Percentiles rank a stretch among this genome's conserved stretches.
These are phyloP conservation scores for Dusona sp. DNA, from an alignment of 2,888 invertebrate genomes.

Conservation along the genomic window DNA sequence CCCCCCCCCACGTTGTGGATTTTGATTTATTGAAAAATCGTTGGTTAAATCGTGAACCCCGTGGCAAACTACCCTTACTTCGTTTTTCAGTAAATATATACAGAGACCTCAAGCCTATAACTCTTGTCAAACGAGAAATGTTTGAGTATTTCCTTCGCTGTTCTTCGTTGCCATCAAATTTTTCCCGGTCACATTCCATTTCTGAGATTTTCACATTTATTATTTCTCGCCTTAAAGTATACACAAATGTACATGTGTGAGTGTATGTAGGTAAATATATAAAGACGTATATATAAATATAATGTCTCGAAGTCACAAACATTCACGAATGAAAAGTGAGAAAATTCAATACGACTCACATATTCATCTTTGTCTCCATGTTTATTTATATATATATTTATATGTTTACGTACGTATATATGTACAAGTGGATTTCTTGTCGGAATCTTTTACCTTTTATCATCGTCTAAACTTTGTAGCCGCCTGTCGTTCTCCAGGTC, in stretches of 20 bases:
- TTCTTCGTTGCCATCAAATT: constrained; percentile 27
- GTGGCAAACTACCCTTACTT: constrained; percentile 29
- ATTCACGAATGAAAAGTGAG: constrained; percentile 28
- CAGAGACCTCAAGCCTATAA: neutral
- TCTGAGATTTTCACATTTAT: constrained; percentile 60
- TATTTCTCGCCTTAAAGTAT: constrained; percentile 38
- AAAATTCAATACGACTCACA: constrained; percentile 45
- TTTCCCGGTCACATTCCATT: constrained; percentile 47
- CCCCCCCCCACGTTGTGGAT: no score
- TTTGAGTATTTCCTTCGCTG: constrained; percentile 19
- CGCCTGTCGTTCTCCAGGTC: constrained; percentile 2
- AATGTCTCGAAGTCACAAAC: neutral
- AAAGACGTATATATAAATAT: neutral
- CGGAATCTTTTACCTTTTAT: constrained; percentile 46
- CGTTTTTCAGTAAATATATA: constrained; percentile 11
- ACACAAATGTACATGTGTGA: neutral
- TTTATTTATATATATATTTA: neutral
- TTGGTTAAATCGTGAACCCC: constrained; percentile 40
- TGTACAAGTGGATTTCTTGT: neutral
- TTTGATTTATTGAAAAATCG: constrained; percentile 60
- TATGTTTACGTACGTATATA: neutral
- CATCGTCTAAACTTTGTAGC: constrained; percentile 49
- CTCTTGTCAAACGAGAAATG: constrained; percentile 21
- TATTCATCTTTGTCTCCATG: neutral
- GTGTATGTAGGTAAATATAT: neutral